phyloP scores from a whole-genome alignment of 2,113 vertebrate species.

The Osmerus mordax region DNA sequence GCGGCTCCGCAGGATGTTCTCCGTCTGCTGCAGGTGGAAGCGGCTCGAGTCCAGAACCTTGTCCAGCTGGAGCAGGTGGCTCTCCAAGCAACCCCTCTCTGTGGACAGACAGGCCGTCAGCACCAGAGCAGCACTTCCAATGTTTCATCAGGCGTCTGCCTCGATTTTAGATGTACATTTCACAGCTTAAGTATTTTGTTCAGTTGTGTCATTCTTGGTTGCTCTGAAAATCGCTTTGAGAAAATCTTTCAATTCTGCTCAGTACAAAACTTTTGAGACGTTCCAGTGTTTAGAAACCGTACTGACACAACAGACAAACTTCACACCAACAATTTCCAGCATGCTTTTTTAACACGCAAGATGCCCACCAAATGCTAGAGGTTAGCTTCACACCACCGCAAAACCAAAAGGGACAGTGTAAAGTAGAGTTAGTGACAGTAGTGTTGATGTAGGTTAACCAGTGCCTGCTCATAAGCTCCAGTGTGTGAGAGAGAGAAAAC shows the following conservation, averaged over 20 bases:
- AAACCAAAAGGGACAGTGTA: not conserved
- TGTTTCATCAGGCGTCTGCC: no score
- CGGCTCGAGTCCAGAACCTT: slow-evolving; percentile 81
- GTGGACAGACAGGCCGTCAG: slow-evolving; percentile 60
- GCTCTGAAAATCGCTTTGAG: no score
- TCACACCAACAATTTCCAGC: no score
- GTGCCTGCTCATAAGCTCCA: slow-evolving; percentile 25
- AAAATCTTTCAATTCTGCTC: no score
- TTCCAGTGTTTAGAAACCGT: no score
- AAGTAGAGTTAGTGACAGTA: not conserved
- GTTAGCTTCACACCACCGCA: not conserved
- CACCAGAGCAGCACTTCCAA: not conserved
- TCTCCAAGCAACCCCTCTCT: slow-evolving; percentile 77
- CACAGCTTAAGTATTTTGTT: no score
- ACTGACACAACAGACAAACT: no score
- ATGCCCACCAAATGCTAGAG: not conserved
- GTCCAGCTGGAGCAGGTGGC: slow-evolving; percentile 78
- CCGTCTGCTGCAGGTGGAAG: slow-evolving; percentile 84
- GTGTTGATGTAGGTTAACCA: slow-evolving; percentile 27
- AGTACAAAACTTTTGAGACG: no score
- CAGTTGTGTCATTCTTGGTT: no score
- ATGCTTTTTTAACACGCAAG: no score
- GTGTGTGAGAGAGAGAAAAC: slow-evolving; percentile 52
- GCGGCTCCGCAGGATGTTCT: slow-evolving; percentile 84
- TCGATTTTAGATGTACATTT: no score